These are phyloP conservation scores for Manis javanica DNA, from an alignment of 2,797 vertebrate species.

Conservation along the genomic window DNA sequence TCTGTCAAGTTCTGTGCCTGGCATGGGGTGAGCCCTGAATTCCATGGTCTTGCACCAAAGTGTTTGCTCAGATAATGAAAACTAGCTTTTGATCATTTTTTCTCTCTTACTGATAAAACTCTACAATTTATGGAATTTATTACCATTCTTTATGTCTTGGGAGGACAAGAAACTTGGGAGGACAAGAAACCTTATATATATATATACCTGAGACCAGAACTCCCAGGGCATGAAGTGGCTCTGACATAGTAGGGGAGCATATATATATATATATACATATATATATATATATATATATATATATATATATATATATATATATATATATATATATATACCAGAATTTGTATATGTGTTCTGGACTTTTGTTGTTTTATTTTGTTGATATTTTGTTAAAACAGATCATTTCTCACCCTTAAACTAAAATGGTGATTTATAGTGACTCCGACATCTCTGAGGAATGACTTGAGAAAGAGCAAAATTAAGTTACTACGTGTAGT, in stretches of 20 bases:
- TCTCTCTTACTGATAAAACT: conserved; percentile 52
- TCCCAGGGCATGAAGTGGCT: no score
- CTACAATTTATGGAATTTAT: conserved; percentile 58
- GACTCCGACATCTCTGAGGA: neutral
- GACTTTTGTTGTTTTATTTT: neutral
- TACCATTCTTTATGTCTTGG: conserved; percentile 63
- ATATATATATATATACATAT: neutral
- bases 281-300: no score
- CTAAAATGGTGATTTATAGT: neutral
- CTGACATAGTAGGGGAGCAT: no score
- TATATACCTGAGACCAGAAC: no score
- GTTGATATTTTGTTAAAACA: conserved; percentile 29
- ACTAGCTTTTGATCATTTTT: neutral
- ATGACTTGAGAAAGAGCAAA: conserved; percentile 8
- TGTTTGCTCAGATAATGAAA: neutral
- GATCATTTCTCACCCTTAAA: conserved; percentile 15
- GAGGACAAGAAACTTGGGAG: conserved; percentile 38
- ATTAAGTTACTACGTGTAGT: neutral
- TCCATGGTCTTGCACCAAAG: neutral
- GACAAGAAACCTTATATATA: no score
- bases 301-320: no score
- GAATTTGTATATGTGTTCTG: neutral
- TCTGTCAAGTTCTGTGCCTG: neutral
- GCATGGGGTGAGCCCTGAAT: neutral
- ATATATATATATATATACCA: neutral